Evolutionary conservation across 2,888 invertebrate genomes (phyloP), one percentile per base, ranked within the genome.

Genomic region (Synergus japonicus): DNA sequence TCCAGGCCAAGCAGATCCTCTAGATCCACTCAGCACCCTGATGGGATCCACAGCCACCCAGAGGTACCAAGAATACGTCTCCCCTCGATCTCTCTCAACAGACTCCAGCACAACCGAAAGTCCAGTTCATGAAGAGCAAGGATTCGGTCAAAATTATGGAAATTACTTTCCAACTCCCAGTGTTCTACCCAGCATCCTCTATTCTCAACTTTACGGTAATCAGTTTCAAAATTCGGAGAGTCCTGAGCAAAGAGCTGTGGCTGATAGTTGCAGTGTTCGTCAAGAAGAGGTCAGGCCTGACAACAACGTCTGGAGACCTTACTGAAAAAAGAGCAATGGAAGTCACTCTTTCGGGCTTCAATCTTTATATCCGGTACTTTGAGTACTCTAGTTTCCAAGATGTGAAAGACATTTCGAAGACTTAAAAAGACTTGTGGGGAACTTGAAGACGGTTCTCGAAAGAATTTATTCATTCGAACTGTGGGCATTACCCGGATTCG

Each of bases 71-170:
- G 92, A 92, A 58, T 92, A 92, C 87, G 91, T 92, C 5, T 92
- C 92, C 0, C 96, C 97, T 0, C 93, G 97, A 64, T 97, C 97
- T 15, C 92, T 97, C 44, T 96, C 96, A 86, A 97, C 97, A 91
- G 95, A 96, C 89, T 97, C 96, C 60, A 97, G 96, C 54, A 96
- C 96, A 82, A 96, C 96, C 4, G 96, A 97, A 89, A 96, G 96
- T 58, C 96, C 96, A 1, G 96, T 96, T 18, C 96, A 97, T 93
- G 96, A 96, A 89, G 96, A 96, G 88, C 96, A 96, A 88, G 86
- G 89, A 84, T 90, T 92, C 81, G 91, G 92, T 1, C 94, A 95
- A 89, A 94, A 94, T 85, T 92, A 94, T 44, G 95, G 95, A 90
- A 95, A 95, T 88, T 94, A 95, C 8, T 93, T 95, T 37, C 92